A percentile compares a stretch with the other conserved stretches of the same genome.
phyloP scores from a whole-genome alignment of 2,888 invertebrate species.

The Athalia circularis region DNA sequence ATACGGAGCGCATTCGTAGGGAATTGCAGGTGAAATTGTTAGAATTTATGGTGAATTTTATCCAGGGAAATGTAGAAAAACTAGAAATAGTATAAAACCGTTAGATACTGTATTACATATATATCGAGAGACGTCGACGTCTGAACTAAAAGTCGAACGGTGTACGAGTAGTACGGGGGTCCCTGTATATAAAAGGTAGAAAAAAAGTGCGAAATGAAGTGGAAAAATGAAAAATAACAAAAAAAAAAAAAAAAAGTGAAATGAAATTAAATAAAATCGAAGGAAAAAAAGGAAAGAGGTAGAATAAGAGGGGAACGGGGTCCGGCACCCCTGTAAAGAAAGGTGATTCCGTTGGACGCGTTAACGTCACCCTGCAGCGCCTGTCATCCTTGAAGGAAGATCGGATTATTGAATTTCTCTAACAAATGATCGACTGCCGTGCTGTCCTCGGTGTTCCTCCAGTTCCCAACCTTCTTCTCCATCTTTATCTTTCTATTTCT shows the following conservation, averaged over 20 bases:
- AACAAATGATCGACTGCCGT: conserved; percentile 63
- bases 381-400: conserved; percentile 58
- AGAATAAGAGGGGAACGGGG: neutral
- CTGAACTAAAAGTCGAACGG: neutral
- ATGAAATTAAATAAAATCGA: neutral
- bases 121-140: conserved; percentile 31
- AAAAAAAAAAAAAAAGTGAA: neutral
- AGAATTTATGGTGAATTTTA: too few relatives aligned
- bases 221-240: neutral
- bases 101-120: too few relatives aligned
- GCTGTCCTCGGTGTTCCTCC: conserved; percentile 22
- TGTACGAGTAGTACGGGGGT: conserved; percentile 9
- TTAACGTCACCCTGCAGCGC: conserved; percentile 52
- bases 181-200: too few relatives aligned
- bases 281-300: neutral
- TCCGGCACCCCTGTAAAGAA: conserved; percentile 6
- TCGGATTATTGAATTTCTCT: conserved; percentile 67
- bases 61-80: too few relatives aligned
- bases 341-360: conserved; percentile 52
- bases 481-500: neutral
- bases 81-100: too few relatives aligned
- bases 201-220: neutral
- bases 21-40: too few relatives aligned
- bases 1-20: too few relatives aligned
- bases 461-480: neutral